A percentile compares a stretch with the other conserved stretches of the same genome.
These are phyloP conservation scores for Cephalopholis sonnerati DNA, from an alignment of 2,113 vertebrate genomes.

Conservation along the genomic window DNA sequence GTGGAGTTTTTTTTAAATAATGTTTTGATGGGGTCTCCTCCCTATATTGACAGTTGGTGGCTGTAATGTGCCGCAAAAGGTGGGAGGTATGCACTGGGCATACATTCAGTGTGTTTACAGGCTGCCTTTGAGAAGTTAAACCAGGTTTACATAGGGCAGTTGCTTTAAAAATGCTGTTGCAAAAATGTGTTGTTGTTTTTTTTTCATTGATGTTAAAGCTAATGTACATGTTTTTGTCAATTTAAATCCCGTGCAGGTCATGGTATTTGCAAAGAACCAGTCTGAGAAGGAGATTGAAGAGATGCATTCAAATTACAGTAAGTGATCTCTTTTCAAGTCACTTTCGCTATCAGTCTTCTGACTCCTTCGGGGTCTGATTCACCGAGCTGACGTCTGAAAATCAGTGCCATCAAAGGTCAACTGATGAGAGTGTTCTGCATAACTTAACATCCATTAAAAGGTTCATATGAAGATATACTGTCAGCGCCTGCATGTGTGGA, in stretches of 20 bases:
- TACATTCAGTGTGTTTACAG: neutral
- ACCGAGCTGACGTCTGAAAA: neutral
- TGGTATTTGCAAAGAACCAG: conserved; percentile 93
- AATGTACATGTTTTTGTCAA: conserved; percentile 26
- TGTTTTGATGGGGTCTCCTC: neutral
- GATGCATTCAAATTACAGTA: conserved; percentile 92
- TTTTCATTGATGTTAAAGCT: conserved; percentile 52
- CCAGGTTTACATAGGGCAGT: neutral
- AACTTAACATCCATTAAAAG: neutral
- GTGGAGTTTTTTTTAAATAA: neutral
- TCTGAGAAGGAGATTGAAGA: conserved; percentile 92
- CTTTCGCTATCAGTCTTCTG: neutral
- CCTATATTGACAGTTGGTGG: neutral
- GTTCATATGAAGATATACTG: neutral
- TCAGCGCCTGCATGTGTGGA: neutral
- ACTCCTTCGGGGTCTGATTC: neutral
- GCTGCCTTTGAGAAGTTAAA: too few relatives aligned
- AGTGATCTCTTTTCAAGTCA: conserved; percentile 78
- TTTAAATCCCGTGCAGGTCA: conserved; percentile 82
- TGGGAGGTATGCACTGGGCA: neutral
- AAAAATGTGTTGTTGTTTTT: neutral
- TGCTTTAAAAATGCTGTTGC: neutral
- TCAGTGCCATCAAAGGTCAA: neutral
- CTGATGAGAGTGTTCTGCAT: neutral
- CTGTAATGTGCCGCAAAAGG: neutral